Conservation (phyloP, 1,140 invertebrate genomes). For the Cecropterus lyciades region DNA sequence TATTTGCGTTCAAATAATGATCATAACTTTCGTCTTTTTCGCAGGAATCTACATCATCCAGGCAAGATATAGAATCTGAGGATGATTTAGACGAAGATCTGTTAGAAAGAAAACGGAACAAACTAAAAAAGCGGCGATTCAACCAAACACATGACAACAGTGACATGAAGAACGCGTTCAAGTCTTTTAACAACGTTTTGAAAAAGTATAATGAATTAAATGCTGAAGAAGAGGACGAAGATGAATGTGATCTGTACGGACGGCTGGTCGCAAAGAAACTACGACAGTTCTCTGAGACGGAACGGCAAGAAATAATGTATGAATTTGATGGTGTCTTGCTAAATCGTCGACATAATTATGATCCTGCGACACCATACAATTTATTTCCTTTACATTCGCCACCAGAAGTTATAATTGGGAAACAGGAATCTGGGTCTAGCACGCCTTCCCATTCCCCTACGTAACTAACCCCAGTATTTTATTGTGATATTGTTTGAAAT, state of each 20-base stretch:
- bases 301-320: slow-evolving; percentile 29
- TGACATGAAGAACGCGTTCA: slow-evolving; percentile 27
- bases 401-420: slow-evolving; percentile 14
- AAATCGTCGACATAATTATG: slow-evolving; percentile 20
- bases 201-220: slow-evolving; percentile 26
- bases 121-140: slow-evolving; percentile 18
- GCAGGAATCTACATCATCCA: no score
- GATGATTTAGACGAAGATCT: slow-evolving; percentile 11
- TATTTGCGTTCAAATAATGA: no score
- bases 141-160: slow-evolving; percentile 5
- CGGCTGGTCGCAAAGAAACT: slow-evolving; percentile 25
- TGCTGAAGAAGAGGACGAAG: slow-evolving; percentile 23
- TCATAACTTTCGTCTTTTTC: no score
- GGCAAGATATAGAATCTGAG: no score
- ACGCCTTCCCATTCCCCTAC: slow-evolving; percentile 18
- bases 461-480: not conserved
- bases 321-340: slow-evolving; percentile 29
- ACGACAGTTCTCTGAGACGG: slow-evolving; percentile 22
- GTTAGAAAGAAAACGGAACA: slow-evolving; percentile 11
- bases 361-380: slow-evolving; percentile 9
- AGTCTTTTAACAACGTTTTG: slow-evolving; percentile 17
- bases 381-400: slow-evolving; percentile 11
- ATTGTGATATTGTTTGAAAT: not conserved
- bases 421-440: slow-evolving; percentile 24
- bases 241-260: slow-evolving; percentile 29